phyloP scores from a whole-genome alignment of 2,797 vertebrate species.

The Buceros bicornis region DNA sequence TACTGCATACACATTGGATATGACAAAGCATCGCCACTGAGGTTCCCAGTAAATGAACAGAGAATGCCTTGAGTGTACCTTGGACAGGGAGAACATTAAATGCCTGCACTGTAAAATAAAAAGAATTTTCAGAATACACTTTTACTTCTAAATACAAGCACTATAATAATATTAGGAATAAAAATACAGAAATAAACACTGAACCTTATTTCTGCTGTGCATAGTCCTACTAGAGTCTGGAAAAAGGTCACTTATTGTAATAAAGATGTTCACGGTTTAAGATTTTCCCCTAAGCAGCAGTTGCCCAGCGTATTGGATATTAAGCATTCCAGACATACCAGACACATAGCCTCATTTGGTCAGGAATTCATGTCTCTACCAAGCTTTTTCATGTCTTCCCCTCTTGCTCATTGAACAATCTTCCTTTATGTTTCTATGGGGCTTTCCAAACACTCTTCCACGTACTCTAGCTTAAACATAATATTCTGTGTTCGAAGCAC shows the following conservation, averaged over 20 bases:
- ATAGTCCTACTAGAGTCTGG: background rate
- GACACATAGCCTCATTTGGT: background rate
- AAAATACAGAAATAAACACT: background rate
- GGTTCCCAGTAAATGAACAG: background rate
- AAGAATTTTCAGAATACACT: background rate
- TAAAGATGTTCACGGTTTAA: background rate
- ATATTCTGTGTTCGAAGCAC: background rate
- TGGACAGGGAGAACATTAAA: background rate
- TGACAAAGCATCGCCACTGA: background rate
- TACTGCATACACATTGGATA: background rate
- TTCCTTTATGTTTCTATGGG: background rate
- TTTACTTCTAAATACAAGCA: background rate
- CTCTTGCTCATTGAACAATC: background rate
- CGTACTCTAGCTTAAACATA: background rate
- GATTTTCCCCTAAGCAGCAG: constrained; percentile 29
- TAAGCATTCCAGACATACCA: constrained; percentile 39
- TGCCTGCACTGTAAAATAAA: background rate
- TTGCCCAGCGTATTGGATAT: constrained; percentile 8
- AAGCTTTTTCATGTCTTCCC: background rate
- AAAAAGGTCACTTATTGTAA: background rate
- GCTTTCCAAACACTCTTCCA: constrained; percentile 13
- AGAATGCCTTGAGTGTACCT: background rate
- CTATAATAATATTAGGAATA: background rate
- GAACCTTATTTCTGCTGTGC: background rate
- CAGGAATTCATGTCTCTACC: constrained; percentile 35